Conservation (phyloP, 53 echinoderm and acorn worm species). For the Paelopatides confundens region DNA sequence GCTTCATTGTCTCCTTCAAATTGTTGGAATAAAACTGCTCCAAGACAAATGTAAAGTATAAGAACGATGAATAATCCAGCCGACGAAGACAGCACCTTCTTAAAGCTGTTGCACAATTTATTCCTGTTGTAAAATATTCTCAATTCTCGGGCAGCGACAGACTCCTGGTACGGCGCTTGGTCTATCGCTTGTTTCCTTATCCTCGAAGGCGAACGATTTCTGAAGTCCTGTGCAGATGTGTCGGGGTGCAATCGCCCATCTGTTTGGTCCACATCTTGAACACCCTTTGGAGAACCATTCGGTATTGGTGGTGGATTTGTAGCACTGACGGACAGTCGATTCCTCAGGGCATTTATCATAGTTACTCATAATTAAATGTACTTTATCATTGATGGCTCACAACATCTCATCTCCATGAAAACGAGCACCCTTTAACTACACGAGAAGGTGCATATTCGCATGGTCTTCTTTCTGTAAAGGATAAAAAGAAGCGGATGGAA, state of each 20-base stretch:
- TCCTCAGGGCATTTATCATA: slow-evolving; percentile 29
- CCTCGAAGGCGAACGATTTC: slow-evolving; percentile 4
- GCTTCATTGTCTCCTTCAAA: slow-evolving; percentile 57
- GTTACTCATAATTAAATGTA: slow-evolving; percentile 17
- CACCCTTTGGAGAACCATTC: slow-evolving; percentile 6
- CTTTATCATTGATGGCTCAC: background rate
- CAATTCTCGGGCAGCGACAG: slow-evolving; percentile 43
- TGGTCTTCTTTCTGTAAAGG: too few relatives aligned
- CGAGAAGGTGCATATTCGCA: too few relatives aligned
- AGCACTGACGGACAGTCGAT: background rate
- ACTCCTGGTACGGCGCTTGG: slow-evolving; percentile 36
- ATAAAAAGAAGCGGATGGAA: background rate
- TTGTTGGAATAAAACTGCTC: slow-evolving; percentile 71
- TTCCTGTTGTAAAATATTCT: slow-evolving; percentile 49
- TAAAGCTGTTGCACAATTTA: slow-evolving; percentile 54
- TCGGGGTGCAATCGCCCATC: background rate
- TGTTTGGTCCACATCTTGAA: background rate
- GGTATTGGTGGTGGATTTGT: slow-evolving; percentile 1
- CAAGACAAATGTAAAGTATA: slow-evolving; percentile 69
- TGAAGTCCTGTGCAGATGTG: background rate
- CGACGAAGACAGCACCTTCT: slow-evolving; percentile 64
- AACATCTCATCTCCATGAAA: too few relatives aligned
- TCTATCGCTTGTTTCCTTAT: slow-evolving; percentile 18
- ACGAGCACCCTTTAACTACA: too few relatives aligned
- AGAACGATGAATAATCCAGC: slow-evolving; percentile 77